Conservation (phyloP, 2,113 vertebrate genomes). For the Mesitornis unicolor region DNA sequence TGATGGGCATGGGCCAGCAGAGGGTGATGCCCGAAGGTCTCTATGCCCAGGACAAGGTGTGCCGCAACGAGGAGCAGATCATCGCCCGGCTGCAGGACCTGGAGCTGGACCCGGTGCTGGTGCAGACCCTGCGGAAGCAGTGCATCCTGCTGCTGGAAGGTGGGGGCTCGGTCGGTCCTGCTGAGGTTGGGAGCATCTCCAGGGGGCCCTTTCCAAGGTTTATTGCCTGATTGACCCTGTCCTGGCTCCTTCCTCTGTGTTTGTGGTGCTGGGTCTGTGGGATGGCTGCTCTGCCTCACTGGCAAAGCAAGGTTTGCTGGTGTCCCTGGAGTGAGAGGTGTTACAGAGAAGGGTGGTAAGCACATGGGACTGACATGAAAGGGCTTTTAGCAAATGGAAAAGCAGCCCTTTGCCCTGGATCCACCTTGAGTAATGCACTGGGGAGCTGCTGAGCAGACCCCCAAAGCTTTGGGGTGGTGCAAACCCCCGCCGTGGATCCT, state of each 20-base stretch:
- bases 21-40: slow-evolving; percentile 96
- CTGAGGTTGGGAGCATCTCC: not conserved
- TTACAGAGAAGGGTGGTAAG: not conserved
- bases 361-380: accelerated
- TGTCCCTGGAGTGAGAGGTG: not conserved
- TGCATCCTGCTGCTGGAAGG: slow-evolving; percentile 92
- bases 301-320: not conserved
- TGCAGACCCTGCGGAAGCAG: slow-evolving; percentile 92
- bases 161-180: slow-evolving; percentile 31
- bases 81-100: slow-evolving; percentile 91
- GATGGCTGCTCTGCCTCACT: not conserved
- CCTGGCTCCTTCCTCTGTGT: not conserved
- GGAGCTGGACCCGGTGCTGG: slow-evolving; percentile 88
- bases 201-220: not conserved
- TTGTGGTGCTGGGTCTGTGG: not conserved
- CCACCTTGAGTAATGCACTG: not conserved
- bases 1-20: slow-evolving; percentile 98
- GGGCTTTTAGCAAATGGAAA: not conserved
- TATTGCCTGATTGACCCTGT: not conserved
- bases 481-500: not conserved
- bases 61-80: slow-evolving; percentile 97
- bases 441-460: not conserved
- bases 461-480: not conserved
- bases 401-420: not conserved
- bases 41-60: slow-evolving; percentile 97